phyloP scores from a whole-genome alignment of 2,888 invertebrate species.

The Halictus ligatus region DNA sequence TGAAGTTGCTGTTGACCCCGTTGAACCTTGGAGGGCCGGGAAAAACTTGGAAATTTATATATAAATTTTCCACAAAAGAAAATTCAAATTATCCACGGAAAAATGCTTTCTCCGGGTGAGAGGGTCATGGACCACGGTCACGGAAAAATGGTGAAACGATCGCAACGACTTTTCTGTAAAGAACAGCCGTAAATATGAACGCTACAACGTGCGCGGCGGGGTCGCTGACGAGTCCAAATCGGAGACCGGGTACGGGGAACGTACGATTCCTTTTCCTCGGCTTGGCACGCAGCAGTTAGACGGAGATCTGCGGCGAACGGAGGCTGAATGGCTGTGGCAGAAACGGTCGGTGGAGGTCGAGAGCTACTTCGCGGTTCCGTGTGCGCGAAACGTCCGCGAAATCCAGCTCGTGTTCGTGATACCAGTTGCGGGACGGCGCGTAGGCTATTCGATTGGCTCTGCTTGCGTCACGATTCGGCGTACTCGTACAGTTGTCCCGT shows the following conservation, averaged over 20 bases:
- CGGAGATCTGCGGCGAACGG: background rate
- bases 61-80: too few species aligned
- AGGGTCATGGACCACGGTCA: too few species aligned
- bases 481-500: background rate
- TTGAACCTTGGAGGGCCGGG: too few species aligned
- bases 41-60: too few species aligned
- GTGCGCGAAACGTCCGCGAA: background rate
- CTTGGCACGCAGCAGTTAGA: background rate
- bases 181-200: background rate
- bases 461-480: conserved; percentile 21
- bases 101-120: too few species aligned
- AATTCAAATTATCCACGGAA: too few species aligned
- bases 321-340: background rate
- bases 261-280: background rate
- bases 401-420: background rate
- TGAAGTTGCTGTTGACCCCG: too few species aligned
- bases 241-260: background rate
- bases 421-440: conserved; percentile 4
- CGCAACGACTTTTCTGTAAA: too few species aligned
- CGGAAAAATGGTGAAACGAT: too few species aligned
- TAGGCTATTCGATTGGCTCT: background rate
- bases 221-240: background rate
- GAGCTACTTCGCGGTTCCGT: conserved; percentile 1
- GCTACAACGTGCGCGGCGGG: background rate
- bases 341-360: background rate